phyloP scores from a whole-genome alignment of 2,888 invertebrate genomes.

The Calliopum simillimum region DNA sequence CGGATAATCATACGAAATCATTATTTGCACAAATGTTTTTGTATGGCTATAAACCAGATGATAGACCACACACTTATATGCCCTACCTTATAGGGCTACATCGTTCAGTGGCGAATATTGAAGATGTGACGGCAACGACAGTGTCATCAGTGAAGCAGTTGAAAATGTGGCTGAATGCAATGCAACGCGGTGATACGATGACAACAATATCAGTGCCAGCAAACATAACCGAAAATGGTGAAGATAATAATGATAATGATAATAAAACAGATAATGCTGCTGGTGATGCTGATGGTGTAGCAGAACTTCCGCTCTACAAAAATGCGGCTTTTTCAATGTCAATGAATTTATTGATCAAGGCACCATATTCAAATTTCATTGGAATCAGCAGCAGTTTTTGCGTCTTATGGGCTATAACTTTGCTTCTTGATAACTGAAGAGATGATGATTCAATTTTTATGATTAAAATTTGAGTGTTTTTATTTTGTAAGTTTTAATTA shows the following conservation, averaged over 20 bases:
- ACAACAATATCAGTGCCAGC: not conserved
- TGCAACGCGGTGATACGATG: constrained; percentile 8
- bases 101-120: not conserved
- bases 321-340: constrained; percentile 11
- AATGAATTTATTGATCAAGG: constrained; percentile 2
- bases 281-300: not conserved
- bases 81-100: constrained; percentile 36
- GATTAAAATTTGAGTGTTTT: not conserved
- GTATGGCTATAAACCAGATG: constrained; percentile 56
- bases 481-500: not conserved
- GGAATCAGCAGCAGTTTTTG: not conserved
- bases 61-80: constrained; percentile 49
- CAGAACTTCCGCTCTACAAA: constrained; percentile 1
- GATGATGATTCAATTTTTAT: not conserved
- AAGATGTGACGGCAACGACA: constrained; percentile 33
- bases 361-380: not conserved
- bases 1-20: constrained; percentile 52
- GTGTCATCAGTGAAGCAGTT: constrained; percentile 47
- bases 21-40: constrained; percentile 60
- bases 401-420: not conserved
- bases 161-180: constrained; percentile 45
- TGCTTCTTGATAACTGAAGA: too few species aligned
- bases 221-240: constrained; percentile 3
- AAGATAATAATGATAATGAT: constrained; percentile 34
- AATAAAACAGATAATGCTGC: not conserved